Evolutionary conservation across 2,797 vertebrate genomes (phyloP), one percentile per base, ranked within the genome.

Genomic region (Acipenser oxyrinchus): DNA sequence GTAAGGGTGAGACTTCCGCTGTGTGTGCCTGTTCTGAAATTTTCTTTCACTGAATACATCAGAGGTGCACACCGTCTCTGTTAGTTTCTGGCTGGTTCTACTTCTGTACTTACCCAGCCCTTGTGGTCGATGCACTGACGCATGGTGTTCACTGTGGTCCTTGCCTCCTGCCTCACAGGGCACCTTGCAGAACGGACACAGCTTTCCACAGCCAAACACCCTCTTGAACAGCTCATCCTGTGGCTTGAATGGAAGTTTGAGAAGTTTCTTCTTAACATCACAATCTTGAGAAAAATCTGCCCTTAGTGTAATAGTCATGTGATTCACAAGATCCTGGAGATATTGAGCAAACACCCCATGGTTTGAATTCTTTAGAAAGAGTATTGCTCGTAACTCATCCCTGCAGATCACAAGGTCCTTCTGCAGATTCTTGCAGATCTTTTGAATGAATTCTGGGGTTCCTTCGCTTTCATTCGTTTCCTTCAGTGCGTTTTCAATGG

Each of bases 171-270:
- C 79, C 67, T 87, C 82, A 78, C 86, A 87, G 1, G 86, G 82
- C 60, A 73, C 76, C 55, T 72, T 55, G 62, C 84, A 85, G 68
- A 84, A 86, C 4, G 82, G 83, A 72, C 83, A 86, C n/a, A 70
- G 77, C 2, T 71, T 1, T 48, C 76, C 78, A 69, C 81, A 83
- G 1, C 79, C 77, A 71, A 83, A 74, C 60, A 83, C 58, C 5
- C 62, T 15, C 1, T 58, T 72, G 51, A 82, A 79, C 63, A 84
- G 76, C 59, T 70, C 74, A 0, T 82, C 68, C 4, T 80, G 77
- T 49, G 84, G 79, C 64, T 76, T 79, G 8, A 76, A 11, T 6
- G 75, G 49, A 11, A 83, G 72, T 7, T 62, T 70, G 0, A 12
- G 65, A 3, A 86, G 66, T 1, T 63, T 70, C 6, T 62, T 11